Percentiles rank a stretch among this genome's conserved stretches.
Evolutionary conservation across 2,113 vertebrate species (phyloP).

Genomic region (Paedocypris sp.): DNA sequence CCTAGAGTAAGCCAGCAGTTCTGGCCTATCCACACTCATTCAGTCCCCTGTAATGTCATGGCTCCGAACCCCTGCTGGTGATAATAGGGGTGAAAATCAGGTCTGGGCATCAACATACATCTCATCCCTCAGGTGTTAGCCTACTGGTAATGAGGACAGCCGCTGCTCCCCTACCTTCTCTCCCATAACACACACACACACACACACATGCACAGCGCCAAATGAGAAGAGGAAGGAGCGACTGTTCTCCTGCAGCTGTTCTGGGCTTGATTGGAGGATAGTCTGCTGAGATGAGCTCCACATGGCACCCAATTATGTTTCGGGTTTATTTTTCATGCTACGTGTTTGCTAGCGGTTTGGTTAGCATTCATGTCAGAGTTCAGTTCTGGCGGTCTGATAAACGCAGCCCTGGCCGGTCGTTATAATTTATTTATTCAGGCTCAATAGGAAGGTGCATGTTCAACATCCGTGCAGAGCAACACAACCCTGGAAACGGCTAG

Average conservation of each 20-base stretch:
- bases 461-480: slow-evolving; percentile 29
- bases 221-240: slow-evolving; percentile 23
- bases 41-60: slow-evolving; percentile 50
- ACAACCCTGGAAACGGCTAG: slow-evolving; percentile 49
- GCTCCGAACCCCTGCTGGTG: slow-evolving; percentile 54
- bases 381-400: slow-evolving; percentile 15
- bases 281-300: slow-evolving; percentile 18
- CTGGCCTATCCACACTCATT: slow-evolving; percentile 29
- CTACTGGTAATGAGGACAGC: slow-evolving; percentile 57
- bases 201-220: slow-evolving; percentile 37
- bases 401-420: slow-evolving; percentile 1
- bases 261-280: slow-evolving; percentile 29
- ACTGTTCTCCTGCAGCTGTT: slow-evolving; percentile 44
- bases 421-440: slow-evolving; percentile 26
- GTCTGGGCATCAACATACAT: slow-evolving; percentile 56
- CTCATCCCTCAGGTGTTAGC: slow-evolving; percentile 58
- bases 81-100: slow-evolving; percentile 62
- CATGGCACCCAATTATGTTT: slow-evolving; percentile 22
- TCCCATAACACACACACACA: background rate
- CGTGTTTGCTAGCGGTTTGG: background rate
- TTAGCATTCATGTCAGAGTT: slow-evolving; percentile 15
- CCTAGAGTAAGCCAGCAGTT: slow-evolving; percentile 45
- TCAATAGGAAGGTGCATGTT: slow-evolving; percentile 38
- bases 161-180: slow-evolving; percentile 38
- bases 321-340: background rate